Evolutionary conservation across 64 coral and sea anemone genomes (phyloP), one percentile per base, ranked within the genome.

Genomic region (Pocillopora verrucosa): DNA sequence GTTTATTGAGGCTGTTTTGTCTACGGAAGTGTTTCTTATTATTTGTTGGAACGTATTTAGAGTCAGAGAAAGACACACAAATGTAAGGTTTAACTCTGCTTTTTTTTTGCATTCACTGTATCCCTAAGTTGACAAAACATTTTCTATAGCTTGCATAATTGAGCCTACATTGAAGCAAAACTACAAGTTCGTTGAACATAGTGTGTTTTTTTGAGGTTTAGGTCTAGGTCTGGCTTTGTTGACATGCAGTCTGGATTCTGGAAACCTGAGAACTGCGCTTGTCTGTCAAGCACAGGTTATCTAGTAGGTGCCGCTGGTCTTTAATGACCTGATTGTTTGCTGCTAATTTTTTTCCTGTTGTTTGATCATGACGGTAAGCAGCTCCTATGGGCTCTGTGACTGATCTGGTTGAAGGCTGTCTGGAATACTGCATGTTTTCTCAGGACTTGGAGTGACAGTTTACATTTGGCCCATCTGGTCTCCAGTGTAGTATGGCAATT

Each of bases 381-480:
- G 75, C 9, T 77, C 41, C 12, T 38, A 1, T 56, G 11, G 41
- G 75, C 75, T 51, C 1, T 5, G 6, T n/a, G 45, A 19, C 51
- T 16, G 45, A 59, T 79, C 76, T 79, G 76, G 76, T 79, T 20
- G 45, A 77, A 19, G 16, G 1, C 12, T 5, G 73, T 75, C 73
- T 79, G 19, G 76, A 79, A 19, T 79, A 58, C 41, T 79, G 37
- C 45, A 41, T 77, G 75, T 77, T 77, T 41, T 56, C 36, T 45
- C 9, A 77, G 12, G 16, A 58, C 76, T 79, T 79, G 76, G 20
- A 59, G 56, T 11, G 76, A 79, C 76, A 41, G 20, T 59, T 79
- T 79, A 59, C 45, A 24, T 59, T 79, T 79, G 76, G 76, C 76
- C 59, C 76, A 20, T 79, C 76, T 79, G 76, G 76, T 78, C 11